phyloP scores from a whole-genome alignment of 2,797 vertebrate genomes.

The Peromyscus eremicus region DNA sequence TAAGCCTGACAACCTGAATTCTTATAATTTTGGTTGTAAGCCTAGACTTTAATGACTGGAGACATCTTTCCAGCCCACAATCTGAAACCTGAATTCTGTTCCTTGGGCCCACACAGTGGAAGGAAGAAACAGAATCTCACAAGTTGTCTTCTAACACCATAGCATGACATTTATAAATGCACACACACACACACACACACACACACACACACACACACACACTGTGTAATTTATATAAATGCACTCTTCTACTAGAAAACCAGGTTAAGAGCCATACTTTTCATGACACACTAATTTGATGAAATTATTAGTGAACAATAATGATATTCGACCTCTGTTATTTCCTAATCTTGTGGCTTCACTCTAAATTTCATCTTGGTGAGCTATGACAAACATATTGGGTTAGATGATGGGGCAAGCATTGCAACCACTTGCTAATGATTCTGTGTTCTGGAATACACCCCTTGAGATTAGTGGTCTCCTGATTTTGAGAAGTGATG shows the following conservation, averaged over 20 bases:
- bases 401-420: background rate
- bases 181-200: background rate
- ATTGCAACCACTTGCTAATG: background rate
- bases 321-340: background rate
- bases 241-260: slow-evolving; percentile 17
- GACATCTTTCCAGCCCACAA: background rate
- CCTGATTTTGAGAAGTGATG: background rate
- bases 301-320: background rate
- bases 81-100: background rate
- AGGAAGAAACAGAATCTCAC: background rate
- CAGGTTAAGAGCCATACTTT: slow-evolving; percentile 8
- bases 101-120: background rate
- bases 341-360: background rate
- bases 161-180: background rate
- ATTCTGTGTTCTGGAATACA: background rate
- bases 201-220: background rate
- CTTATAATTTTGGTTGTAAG: background rate
- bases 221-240: background rate
- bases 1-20: background rate
- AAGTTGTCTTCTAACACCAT: background rate
- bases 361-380: background rate
- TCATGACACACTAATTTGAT: background rate
- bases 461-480: background rate
- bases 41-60: background rate
- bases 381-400: background rate